Conservation (phyloP, 2,888 invertebrate genomes). For the Pimpla rufipes region DNA sequence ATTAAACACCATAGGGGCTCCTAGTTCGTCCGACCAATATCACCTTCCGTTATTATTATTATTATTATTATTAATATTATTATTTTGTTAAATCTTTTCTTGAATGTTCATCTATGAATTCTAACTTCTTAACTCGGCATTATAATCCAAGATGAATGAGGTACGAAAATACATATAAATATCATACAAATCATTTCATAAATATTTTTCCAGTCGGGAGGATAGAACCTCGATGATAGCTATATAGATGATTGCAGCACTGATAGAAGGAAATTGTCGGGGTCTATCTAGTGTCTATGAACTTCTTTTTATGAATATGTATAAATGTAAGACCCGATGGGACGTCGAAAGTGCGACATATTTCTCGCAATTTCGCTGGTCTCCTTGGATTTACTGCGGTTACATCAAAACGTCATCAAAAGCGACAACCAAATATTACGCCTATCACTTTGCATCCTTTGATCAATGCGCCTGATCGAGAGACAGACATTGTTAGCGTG, state of each 20-base stretch:
- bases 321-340: conserved; percentile 37
- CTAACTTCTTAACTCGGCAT: conserved; percentile 29
- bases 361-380: conserved; percentile 15
- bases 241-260: conserved; percentile 37
- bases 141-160: conserved; percentile 65
- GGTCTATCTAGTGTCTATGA: conserved; percentile 34
- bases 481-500: conserved; percentile 4
- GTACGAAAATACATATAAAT: conserved; percentile 81
- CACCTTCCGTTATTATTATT: conserved; percentile 45
- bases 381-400: conserved; percentile 32
- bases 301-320: conserved; percentile 33
- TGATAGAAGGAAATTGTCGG: conserved; percentile 29
- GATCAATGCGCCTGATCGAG: conserved; percentile 28
- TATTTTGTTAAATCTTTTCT: conserved; percentile 10
- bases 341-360: conserved; percentile 17
- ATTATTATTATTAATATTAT: not conserved
- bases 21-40: conserved; percentile 46
- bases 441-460: conserved; percentile 32
- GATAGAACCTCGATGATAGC: conserved; percentile 61
- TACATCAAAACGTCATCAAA: conserved; percentile 32
- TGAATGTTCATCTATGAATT: conserved; percentile 49
- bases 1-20: conserved; percentile 37
- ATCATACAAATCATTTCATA: conserved; percentile 74
- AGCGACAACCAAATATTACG: conserved; percentile 27
- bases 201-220: conserved; percentile 66